Percentiles rank a stretch among this genome's conserved stretches.
Conservation (phyloP, 2,797 vertebrate species). For the Manis crassicaudata region DNA sequence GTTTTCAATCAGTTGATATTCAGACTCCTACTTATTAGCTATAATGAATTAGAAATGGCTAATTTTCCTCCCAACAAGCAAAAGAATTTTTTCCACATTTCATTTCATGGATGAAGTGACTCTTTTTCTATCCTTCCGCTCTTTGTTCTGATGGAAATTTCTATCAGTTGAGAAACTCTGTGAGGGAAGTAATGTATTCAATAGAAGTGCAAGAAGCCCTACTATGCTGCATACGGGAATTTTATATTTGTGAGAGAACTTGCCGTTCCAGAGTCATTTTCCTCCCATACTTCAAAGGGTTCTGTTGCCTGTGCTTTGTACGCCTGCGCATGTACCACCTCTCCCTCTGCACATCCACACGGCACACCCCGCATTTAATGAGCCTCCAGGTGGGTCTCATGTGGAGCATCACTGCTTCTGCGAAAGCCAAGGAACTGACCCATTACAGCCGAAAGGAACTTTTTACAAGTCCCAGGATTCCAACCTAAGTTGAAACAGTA, state of each 20-base stretch:
- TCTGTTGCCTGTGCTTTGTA: background rate
- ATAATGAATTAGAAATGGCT: conserved; percentile 37
- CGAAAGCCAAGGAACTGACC: background rate
- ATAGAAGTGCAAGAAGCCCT: background rate
- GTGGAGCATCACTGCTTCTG: background rate
- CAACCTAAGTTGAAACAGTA: conserved; percentile 6
- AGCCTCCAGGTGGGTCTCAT: background rate
- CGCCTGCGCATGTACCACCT: rapidly evolving
- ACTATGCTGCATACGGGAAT: background rate
- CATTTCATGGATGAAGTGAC: background rate
- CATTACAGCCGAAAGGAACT: background rate
- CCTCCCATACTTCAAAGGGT: background rate
- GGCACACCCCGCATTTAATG: background rate
- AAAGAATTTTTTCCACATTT: background rate
- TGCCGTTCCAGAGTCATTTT: background rate
- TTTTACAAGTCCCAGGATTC: conserved; percentile 8
- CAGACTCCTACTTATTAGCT: conserved; percentile 12
- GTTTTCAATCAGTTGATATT: conserved; percentile 56
- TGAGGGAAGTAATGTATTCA: background rate
- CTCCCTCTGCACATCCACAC: background rate
- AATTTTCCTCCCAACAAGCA: conserved; percentile 42
- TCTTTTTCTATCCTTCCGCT: background rate
- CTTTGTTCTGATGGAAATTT: conserved; percentile 21
- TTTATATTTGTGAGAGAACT: background rate
- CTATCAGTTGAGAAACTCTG: conserved; percentile 25